A percentile compares a stretch with the other conserved stretches of the same genome.
Conservation (phyloP, 2,113 vertebrate genomes). For the Channa argus region DNA sequence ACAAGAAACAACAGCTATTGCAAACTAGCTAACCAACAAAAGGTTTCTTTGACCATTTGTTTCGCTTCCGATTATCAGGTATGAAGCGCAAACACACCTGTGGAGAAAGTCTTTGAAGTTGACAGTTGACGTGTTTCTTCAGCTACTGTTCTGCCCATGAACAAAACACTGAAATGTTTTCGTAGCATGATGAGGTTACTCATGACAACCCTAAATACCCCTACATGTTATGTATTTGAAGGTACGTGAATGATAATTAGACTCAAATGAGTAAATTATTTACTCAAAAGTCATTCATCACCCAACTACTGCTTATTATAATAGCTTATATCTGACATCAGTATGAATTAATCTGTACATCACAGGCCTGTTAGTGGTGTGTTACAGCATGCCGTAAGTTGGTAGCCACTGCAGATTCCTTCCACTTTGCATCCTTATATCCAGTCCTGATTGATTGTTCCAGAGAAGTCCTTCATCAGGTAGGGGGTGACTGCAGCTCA, state of each 20-base stretch:
- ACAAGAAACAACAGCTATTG: constrained; percentile 22
- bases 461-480: constrained; percentile 13
- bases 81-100: not conserved
- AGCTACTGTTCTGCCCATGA: constrained; percentile 9
- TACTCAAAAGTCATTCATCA: constrained; percentile 52
- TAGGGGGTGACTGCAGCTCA: constrained; percentile 25
- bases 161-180: constrained; percentile 17
- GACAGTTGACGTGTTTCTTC: not conserved
- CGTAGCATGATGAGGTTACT: constrained; percentile 14
- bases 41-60: not conserved
- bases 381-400: constrained; percentile 38
- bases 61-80: not conserved
- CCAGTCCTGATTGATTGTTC: constrained; percentile 20
- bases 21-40: constrained; percentile 2
- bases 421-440: constrained; percentile 36
- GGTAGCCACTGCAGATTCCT: constrained; percentile 36
- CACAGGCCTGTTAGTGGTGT: constrained; percentile 56
- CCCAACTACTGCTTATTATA: constrained; percentile 70
- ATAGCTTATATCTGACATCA: constrained; percentile 73
- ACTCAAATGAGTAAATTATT: constrained; percentile 54
- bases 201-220: not conserved
- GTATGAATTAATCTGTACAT: constrained; percentile 69
- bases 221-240: constrained; percentile 25
- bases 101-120: not conserved
- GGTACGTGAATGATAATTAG: constrained; percentile 47